A percentile compares a stretch with the other conserved stretches of the same genome.
Conservation (phyloP, 2,113 vertebrate genomes). For the Furnarius figulus region DNA sequence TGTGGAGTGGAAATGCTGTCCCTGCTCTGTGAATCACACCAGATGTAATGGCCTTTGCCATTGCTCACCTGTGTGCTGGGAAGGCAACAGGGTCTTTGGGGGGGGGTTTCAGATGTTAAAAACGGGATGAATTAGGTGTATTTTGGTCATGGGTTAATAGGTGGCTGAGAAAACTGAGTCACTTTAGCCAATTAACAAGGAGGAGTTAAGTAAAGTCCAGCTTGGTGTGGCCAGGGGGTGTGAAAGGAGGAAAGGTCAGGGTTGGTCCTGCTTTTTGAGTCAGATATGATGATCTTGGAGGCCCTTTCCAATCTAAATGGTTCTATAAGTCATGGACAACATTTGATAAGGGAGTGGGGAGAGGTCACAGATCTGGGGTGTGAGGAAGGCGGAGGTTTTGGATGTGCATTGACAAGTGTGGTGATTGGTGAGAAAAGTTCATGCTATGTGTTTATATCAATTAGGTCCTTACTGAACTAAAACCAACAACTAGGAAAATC, state of each 20-base stretch:
- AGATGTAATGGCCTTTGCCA: neutral
- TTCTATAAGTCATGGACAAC: rapidly evolving
- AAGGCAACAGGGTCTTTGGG: too few species aligned
- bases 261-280: neutral
- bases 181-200: neutral
- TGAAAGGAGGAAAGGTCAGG: neutral
- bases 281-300: neutral
- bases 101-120: neutral
- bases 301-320: neutral
- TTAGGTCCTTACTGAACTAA: neutral
- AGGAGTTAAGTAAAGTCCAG: neutral
- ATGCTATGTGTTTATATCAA: neutral
- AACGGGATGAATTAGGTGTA: too few species aligned
- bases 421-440: neutral
- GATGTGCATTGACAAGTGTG: rapidly evolving
- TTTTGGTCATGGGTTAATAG: neutral
- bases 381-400: neutral
- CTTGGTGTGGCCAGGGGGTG: neutral
- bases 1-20: neutral
- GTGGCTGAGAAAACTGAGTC: neutral
- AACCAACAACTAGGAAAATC: neutral
- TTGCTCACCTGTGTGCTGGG: neutral
- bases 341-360: neutral
- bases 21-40: neutral
- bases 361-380: rapidly evolving